phyloP scores from a whole-genome alignment of 2,113 vertebrate genomes.

The Podarcis muralis region DNA sequence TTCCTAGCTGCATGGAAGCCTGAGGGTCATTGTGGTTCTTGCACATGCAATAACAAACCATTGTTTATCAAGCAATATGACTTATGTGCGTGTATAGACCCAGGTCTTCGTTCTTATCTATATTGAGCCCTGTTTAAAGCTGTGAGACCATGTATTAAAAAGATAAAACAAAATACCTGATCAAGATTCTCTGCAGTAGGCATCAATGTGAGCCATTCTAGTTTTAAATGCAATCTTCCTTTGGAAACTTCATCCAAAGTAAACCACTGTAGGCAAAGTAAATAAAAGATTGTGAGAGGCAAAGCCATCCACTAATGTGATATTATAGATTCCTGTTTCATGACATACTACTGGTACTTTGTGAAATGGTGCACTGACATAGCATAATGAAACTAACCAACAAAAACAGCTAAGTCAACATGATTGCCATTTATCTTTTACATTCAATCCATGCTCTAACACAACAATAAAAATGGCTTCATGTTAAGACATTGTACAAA shows the following conservation, averaged over 20 bases:
- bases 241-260: conserved; percentile 83
- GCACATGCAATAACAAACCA: neutral
- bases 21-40: too few species aligned
- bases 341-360: neutral
- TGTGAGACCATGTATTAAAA: neutral
- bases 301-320: neutral
- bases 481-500: neutral
- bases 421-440: neutral
- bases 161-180: conserved; percentile 77
- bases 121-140: neutral
- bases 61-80: neutral
- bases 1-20: neutral
- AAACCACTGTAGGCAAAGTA: conserved; percentile 85
- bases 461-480: neutral
- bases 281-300: neutral
- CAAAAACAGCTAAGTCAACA: neutral
- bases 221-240: conserved; percentile 91
- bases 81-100: too few species aligned
- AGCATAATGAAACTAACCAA: neutral
- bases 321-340: neutral
- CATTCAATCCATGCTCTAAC: neutral
- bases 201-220: conserved; percentile 90
- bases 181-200: conserved; percentile 83
- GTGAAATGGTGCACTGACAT: neutral
- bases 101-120: neutral